Conservation (phyloP, 2,888 invertebrate species). For the Bimastos eiseni region DNA sequence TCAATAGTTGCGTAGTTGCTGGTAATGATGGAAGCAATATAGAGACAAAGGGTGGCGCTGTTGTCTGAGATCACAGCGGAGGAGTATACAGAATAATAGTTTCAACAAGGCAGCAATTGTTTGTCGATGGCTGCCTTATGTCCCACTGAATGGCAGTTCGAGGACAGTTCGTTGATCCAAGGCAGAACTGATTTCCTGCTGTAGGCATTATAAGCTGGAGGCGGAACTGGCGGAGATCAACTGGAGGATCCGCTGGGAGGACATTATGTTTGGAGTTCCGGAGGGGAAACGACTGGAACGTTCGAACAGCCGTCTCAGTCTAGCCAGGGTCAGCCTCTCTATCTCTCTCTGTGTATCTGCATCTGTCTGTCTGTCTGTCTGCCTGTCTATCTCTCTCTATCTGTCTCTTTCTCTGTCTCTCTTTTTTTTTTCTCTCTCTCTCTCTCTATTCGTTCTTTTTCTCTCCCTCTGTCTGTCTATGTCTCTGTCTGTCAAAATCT, state of each 20-base stretch:
- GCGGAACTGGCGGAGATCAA: constrained; percentile 92
- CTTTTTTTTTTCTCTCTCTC: no score
- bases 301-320: constrained; percentile 55
- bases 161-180: neutral
- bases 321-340: constrained; percentile 37
- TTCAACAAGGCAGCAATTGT: neutral
- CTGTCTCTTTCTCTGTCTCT: no score
- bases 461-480: no score
- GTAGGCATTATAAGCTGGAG: constrained; percentile 35
- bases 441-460: no score
- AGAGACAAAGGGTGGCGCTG: neutral
- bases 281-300: constrained; percentile 61
- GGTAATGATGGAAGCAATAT: neutral
- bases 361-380: no score
- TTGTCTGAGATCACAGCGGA: neutral
- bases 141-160: neutral
- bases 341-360: neutral
- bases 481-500: no score
- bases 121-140: neutral
- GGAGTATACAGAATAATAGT: neutral
- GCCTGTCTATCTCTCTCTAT: no score
- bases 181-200: neutral
- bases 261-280: constrained; percentile 68
- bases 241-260: constrained; percentile 87
- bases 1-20: no score